phyloP scores from a whole-genome alignment of 2,113 vertebrate genomes.

The Poecilia latipinna region DNA sequence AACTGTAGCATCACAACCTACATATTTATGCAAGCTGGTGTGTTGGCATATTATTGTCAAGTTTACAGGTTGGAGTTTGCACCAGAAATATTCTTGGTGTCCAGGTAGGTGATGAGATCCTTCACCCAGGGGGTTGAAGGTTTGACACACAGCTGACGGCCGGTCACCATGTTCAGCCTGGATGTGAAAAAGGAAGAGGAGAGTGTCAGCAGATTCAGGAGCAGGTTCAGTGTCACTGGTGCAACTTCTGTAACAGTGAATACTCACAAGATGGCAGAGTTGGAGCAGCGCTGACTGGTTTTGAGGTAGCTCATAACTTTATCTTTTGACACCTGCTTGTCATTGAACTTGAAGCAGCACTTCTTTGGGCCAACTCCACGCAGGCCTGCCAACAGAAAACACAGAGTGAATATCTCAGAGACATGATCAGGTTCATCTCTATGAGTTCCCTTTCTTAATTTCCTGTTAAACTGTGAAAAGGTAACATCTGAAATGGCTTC shows the following conservation, averaged over 20 bases:
- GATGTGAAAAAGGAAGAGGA: slow-evolving; percentile 7
- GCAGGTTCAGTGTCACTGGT: not conserved
- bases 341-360: slow-evolving; percentile 71
- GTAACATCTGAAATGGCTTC: not conserved
- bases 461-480: not conserved
- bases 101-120: slow-evolving; percentile 50
- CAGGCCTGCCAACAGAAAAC: slow-evolving; percentile 55
- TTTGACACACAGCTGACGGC: slow-evolving; percentile 62
- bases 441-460: slow-evolving; percentile 6
- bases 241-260: not conserved
- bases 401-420: not conserved
- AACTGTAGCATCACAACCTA: not conserved
- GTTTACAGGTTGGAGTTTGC: slow-evolving; percentile 31
- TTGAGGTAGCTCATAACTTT: slow-evolving; percentile 45
- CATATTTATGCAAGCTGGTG: not conserved
- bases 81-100: slow-evolving; percentile 34
- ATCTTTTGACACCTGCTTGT: not conserved
- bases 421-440: not conserved
- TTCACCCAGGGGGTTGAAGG: slow-evolving; percentile 68
- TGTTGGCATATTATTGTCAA: fast-evolving
- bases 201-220: not conserved
- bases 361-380: slow-evolving; percentile 56
- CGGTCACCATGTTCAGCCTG: slow-evolving; percentile 64
- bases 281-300: slow-evolving; percentile 77
- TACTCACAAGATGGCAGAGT: slow-evolving; percentile 71